A percentile compares a stretch with the other conserved stretches of the same genome.
Evolutionary conservation across 1,140 invertebrate species (phyloP).

Genomic region (Conus ventricosus): DNA sequence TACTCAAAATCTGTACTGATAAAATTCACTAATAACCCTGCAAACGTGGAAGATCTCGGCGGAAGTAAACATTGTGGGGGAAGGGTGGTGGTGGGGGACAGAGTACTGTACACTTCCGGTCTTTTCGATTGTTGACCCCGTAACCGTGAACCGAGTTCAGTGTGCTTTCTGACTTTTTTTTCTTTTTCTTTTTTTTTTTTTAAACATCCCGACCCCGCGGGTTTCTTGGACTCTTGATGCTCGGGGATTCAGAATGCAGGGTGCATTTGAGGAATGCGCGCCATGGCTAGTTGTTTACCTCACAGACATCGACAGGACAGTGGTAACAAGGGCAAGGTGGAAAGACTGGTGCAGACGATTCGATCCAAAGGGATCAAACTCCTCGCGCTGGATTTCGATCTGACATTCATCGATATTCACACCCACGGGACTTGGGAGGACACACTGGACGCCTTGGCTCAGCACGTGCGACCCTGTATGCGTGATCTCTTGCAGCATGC

Average conservation of each 20-base stretch:
- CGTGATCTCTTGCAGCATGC: conserved; percentile 63
- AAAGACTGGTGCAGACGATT: conserved; percentile 35
- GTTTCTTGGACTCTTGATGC: neutral
- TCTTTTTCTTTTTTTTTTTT: too few species aligned
- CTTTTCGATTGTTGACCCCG: neutral
- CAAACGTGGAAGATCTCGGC: neutral
- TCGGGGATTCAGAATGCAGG: neutral
- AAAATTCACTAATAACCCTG: too few species aligned
- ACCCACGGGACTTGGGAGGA: conserved; percentile 72
- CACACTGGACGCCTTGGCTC: conserved; percentile 60
- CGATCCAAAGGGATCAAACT: conserved; percentile 65
- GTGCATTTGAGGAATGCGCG: neutral
- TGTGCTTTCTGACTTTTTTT: too few species aligned
- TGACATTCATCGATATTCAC: conserved; percentile 70
- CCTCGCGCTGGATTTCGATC: conserved; percentile 72
- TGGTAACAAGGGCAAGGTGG: conserved; percentile 26
- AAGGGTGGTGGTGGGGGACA: neutral
- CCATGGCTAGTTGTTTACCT: conserved; percentile 18
- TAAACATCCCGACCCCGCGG: neutral
- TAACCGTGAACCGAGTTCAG: neutral
- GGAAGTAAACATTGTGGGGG: neutral
- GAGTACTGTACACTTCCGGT: neutral
- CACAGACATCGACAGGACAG: conserved; percentile 1
- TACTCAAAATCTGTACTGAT: too few species aligned
- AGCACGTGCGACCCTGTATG: conserved; percentile 70